Base-by-base conservation (phyloP, 2,888 invertebrate species). In the Teleiodes luculella region DNA sequence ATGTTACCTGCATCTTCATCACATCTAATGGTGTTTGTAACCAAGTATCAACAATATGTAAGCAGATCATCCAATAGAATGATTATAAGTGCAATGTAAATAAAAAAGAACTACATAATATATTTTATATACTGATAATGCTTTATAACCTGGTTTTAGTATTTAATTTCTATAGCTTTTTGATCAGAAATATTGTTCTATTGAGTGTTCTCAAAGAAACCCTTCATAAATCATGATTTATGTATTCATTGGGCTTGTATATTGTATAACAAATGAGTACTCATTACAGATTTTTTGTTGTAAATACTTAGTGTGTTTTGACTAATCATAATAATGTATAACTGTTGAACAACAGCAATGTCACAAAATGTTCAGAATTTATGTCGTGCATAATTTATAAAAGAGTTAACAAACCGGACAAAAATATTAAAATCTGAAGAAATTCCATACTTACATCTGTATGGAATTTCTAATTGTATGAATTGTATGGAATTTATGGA, bases 311-410 rank as follows among this genome's bases (percentile, higher is more conserved):
- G 24, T 13, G 24, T 43, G 3, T 43, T 28, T 43, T 13, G 28
- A 43, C 43, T 28, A 28, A 43, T 20, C 1, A 16, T 20, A 14
- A 20, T n/a, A 13, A 28, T 43, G 24, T 13, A n/a, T 43, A 28
- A 43, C 43, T n/a, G n/a, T 13, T 24, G 43, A 43, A 13, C 43
- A 43, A 43, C 43, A 43, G 28, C 3, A 8, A 33, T 33, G 24
- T 24, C 43, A 43, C 13, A 13, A n/a, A 4, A 28, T 43, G 43
- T 31, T 47, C 18, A 14, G 47, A 18, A 31, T 47, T 18, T 33
- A 53, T 57, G 53, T 41, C 18, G 39, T 24, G 43, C 13, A 20
- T 41, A 16, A 18, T 18, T 18, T 41, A 18, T 41, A 8, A 20
- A 18, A 11, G 18, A 11, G 39, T 20, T 18, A 20, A 18, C 39